phyloP scores from a whole-genome alignment of 2,797 vertebrate genomes.

The Hydrolagus colliei region DNA sequence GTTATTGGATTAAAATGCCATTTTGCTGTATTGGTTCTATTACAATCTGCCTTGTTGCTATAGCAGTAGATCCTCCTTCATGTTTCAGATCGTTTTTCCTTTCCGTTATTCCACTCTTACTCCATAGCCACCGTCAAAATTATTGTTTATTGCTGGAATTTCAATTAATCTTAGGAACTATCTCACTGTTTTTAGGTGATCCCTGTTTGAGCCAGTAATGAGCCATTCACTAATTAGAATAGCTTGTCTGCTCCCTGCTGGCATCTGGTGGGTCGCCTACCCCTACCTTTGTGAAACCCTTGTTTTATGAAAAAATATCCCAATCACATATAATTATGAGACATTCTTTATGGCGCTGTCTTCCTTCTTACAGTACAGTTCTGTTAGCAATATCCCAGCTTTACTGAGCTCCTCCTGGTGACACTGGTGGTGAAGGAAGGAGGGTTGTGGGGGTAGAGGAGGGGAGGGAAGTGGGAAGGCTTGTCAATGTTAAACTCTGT shows the following conservation, averaged over 20 bases:
- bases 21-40: too few species aligned
- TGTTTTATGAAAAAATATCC: not conserved
- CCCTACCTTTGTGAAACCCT: not conserved
- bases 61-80: too few species aligned
- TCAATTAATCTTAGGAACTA: not conserved
- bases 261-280: not conserved
- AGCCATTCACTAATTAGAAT: too few species aligned
- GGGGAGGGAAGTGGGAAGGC: not conserved
- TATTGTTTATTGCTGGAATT: not conserved
- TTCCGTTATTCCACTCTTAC: not conserved
- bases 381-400: not conserved
- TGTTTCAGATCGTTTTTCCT: too few species aligned
- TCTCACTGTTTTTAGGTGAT: not conserved
- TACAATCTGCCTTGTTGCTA: too few species aligned
- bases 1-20: too few species aligned
- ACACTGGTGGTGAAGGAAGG: not conserved
- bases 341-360: not conserved
- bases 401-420: not conserved
- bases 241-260: not conserved
- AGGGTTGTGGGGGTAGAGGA: too few species aligned
- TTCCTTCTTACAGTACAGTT: not conserved
- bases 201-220: too few species aligned
- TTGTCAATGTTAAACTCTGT: too few species aligned
- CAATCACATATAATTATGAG: not conserved
- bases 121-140: not conserved